phyloP scores from a whole-genome alignment of 2,113 vertebrate genomes.

The Oreochromis aureus region DNA sequence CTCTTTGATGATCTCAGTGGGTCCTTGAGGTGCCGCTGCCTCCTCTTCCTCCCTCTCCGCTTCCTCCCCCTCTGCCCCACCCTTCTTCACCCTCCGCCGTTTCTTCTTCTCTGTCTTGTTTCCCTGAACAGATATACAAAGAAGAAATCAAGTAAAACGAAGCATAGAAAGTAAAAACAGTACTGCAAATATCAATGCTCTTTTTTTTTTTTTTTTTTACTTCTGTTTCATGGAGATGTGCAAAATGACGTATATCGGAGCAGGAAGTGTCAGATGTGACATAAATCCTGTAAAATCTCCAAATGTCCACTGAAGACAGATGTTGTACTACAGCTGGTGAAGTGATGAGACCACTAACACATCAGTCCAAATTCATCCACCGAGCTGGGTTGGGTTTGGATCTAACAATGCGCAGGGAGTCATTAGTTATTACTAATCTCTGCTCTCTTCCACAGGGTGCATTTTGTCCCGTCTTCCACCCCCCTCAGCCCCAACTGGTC shows the following conservation, averaged over 20 bases:
- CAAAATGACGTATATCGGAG: rapidly evolving
- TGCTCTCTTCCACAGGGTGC: background rate
- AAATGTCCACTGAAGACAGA: background rate
- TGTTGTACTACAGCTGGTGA: background rate
- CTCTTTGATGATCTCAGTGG: conserved; percentile 83
- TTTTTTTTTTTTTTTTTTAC: too few species aligned
- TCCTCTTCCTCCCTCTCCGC: background rate
- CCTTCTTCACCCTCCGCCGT: conserved; percentile 72
- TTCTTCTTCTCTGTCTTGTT: conserved; percentile 79
- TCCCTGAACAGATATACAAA: conserved; percentile 62
- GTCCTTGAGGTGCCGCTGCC: conserved; percentile 18
- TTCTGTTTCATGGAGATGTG: background rate
- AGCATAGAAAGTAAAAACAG: background rate
- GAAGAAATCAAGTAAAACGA: background rate
- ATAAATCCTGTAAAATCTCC: background rate
- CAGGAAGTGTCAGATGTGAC: background rate
- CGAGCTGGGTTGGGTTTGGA: background rate
- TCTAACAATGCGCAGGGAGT: background rate
- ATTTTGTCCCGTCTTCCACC: background rate
- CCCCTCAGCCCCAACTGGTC: background rate
- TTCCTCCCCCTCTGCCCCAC: conserved; percentile 7
- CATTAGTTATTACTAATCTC: background rate
- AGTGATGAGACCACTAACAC: background rate
- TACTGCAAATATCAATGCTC: background rate
- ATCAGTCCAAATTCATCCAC: background rate